A percentile compares a stretch with the other conserved stretches of the same genome.
phyloP scores from a whole-genome alignment of 2,888 invertebrate species.

The Charanyca ferruginea region DNA sequence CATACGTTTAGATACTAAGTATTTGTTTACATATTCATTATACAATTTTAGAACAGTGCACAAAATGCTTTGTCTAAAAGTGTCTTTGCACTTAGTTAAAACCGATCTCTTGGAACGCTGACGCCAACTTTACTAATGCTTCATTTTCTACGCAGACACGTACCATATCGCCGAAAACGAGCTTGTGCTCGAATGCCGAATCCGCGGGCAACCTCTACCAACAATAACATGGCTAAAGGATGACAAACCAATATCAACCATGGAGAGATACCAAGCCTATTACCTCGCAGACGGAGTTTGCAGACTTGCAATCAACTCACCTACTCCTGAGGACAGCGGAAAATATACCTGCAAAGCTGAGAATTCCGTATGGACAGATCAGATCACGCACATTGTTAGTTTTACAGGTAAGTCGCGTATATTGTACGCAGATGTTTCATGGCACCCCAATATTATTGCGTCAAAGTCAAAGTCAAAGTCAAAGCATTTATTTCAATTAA shows the following conservation, averaged over 20 bases:
- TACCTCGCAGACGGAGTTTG: constrained; percentile 94
- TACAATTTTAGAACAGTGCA: too few relatives aligned
- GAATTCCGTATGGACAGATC: constrained; percentile 93
- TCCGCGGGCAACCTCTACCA: constrained; percentile 94
- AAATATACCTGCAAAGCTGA: constrained; percentile 94
- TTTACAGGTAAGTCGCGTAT: constrained; percentile 90
- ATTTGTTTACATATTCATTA: too few relatives aligned
- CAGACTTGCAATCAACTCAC: constrained; percentile 92
- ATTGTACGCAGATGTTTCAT: neutral
- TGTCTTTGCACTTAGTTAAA: too few relatives aligned
- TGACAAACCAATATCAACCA: constrained; percentile 88
- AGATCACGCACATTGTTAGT: constrained; percentile 94
- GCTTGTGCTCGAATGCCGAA: constrained; percentile 94
- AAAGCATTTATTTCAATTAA: too few relatives aligned
- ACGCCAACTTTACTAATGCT: neutral
- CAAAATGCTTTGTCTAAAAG: too few relatives aligned
- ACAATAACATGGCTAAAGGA: constrained; percentile 95
- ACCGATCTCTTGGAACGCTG: neutral
- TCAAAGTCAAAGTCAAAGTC: neutral
- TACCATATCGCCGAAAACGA: constrained; percentile 94
- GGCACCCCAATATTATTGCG: neutral
- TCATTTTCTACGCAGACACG: constrained; percentile 89
- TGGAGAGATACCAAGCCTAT: constrained; percentile 92
- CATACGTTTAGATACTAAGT: too few relatives aligned
- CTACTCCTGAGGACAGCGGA: constrained; percentile 93